Evolutionary conservation across 2,113 vertebrate genomes (phyloP).

Genomic region (Onychostoma macrolepis): DNA sequence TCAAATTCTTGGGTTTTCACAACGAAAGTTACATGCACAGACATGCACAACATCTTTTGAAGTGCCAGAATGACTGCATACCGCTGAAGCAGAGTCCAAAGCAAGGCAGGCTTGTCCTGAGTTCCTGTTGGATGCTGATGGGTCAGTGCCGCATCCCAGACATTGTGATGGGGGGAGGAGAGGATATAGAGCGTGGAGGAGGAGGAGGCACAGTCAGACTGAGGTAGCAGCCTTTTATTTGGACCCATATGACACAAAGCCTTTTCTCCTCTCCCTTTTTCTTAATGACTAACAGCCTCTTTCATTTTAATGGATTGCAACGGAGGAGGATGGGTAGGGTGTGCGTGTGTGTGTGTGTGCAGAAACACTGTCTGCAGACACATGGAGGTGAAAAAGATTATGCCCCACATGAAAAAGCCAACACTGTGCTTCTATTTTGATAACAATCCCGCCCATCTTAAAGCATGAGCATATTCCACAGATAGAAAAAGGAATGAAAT

Average conservation of each 20-base stretch:
- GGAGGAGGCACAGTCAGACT: conserved; percentile 8
- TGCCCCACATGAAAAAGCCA: conserved; percentile 11
- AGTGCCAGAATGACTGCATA: conserved; percentile 14
- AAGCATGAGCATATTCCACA: neutral
- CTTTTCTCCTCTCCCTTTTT: conserved; percentile 33
- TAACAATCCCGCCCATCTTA: conserved; percentile 27
- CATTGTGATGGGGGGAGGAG: conserved; percentile 36
- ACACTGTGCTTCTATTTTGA: conserved; percentile 11
- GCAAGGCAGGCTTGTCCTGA: conserved; percentile 25
- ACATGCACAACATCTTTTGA: neutral
- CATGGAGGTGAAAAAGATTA: conserved; percentile 47
- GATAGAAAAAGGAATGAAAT: neutral
- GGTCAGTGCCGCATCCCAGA: conserved; percentile 29
- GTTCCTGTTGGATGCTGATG: neutral
- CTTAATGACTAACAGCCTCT: conserved; percentile 51
- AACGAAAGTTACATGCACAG: conserved; percentile 8
- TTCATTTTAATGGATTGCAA: conserved; percentile 53
- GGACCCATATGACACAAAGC: conserved; percentile 53
- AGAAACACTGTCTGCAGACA: conserved; percentile 18
- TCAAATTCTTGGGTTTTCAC: conserved; percentile 2
- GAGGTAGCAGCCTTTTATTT: conserved; percentile 49
- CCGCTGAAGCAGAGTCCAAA: neutral
- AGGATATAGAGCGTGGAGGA: conserved; percentile 5
- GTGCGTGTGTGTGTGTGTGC: neutral
- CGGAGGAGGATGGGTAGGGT: conserved; percentile 14